phyloP scores from a whole-genome alignment of 1,140 invertebrate genomes.

The Epicauta chinensis region DNA sequence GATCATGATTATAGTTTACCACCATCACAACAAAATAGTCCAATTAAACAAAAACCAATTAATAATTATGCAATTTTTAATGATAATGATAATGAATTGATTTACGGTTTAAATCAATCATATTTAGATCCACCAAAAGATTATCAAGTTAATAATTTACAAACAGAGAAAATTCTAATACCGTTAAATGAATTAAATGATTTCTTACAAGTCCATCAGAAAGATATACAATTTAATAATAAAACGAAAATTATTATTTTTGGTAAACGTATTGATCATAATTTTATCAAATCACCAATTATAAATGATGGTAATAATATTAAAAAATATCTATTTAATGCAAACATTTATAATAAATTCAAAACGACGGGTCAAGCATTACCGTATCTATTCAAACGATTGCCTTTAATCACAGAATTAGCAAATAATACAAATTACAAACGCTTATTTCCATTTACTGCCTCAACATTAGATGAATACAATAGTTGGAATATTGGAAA shows the following conservation, averaged over 20 bases:
- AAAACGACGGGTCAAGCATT: conserved; percentile 30
- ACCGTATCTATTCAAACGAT: conserved; percentile 33
- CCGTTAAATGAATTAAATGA: not conserved
- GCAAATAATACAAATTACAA: conserved; percentile 25
- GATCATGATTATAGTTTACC: conserved; percentile 29
- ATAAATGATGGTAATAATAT: conserved; percentile 4
- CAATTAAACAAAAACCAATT: not conserved
- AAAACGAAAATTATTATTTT: conserved; percentile 7
- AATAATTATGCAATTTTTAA: not conserved
- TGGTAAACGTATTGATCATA: conserved; percentile 4
- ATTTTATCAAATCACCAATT: not conserved
- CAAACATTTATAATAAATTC: no score
- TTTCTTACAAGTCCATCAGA: not conserved
- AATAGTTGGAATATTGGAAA: conserved; percentile 31
- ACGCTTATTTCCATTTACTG: conserved; percentile 33
- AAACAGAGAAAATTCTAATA: not conserved
- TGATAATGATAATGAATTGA: conserved; percentile 14
- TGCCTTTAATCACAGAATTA: conserved; percentile 27
- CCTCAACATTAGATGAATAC: conserved; percentile 29
- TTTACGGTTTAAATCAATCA: conserved; percentile 21
- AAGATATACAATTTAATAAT: conserved; percentile 6
- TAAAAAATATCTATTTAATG: conserved; percentile 24
- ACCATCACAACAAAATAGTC: conserved; percentile 4
- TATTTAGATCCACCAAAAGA: conserved; percentile 9
- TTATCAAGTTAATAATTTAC: no score